These are phyloP conservation scores for Astyanax mexicanus DNA, from an alignment of 2,797 vertebrate genomes.

Conservation along the genomic window DNA sequence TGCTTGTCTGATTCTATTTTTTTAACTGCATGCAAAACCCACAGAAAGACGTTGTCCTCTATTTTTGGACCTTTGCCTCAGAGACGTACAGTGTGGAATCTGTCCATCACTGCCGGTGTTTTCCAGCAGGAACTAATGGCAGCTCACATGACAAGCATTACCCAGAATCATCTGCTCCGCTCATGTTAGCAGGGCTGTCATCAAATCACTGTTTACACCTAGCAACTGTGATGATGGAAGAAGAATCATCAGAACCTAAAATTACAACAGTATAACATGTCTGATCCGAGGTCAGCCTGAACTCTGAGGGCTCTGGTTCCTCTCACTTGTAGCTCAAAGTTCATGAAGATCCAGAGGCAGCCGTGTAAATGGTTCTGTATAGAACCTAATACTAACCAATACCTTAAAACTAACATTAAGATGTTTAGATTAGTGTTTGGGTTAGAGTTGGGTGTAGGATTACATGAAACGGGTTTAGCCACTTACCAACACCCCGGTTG, in stretches of 20 bases:
- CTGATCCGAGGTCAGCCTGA: slow-evolving; percentile 1
- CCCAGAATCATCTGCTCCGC: slow-evolving; percentile 55
- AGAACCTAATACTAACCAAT: too few species aligned
- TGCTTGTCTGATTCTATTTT: too few species aligned
- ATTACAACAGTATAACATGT: background rate
- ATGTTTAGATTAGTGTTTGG: too few species aligned
- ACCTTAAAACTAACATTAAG: too few species aligned
- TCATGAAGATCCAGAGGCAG: slow-evolving; percentile 7
- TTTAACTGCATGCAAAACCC: background rate
- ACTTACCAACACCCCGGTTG: too few species aligned
- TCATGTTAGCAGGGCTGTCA: slow-evolving; percentile 57
- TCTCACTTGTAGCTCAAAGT: background rate
- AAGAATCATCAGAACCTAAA: slow-evolving; percentile 6
- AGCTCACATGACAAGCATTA: slow-evolving; percentile 56
- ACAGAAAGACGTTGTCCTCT: slow-evolving; percentile 17
- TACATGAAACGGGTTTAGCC: too few species aligned
- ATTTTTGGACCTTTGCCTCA: slow-evolving; percentile 54
- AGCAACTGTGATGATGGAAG: slow-evolving; percentile 40
- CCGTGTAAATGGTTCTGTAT: too few species aligned
- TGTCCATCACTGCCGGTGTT: slow-evolving; percentile 52
- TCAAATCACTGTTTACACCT: slow-evolving; percentile 33
- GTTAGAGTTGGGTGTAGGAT: too few species aligned
- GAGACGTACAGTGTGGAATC: slow-evolving; percentile 46
- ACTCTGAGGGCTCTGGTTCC: background rate
- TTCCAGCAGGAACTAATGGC: slow-evolving; percentile 56